A percentile compares a stretch with the other conserved stretches of the same genome.
These are phyloP conservation scores for Phortica okadai DNA, from an alignment of 2,888 invertebrate genomes.

Conservation along the genomic window DNA sequence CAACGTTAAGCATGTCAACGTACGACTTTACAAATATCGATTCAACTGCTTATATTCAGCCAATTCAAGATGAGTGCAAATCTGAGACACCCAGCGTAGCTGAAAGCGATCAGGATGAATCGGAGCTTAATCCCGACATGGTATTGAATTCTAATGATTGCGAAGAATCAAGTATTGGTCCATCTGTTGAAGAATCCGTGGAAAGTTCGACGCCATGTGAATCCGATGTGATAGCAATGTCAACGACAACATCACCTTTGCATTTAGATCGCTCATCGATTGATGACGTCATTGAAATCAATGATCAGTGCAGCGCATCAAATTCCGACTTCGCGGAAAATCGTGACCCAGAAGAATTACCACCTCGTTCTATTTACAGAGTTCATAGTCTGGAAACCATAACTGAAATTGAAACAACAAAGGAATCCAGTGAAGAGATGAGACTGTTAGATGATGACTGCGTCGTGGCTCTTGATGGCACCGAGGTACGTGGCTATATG, in stretches of 20 bases:
- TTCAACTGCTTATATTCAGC: constrained; percentile 27
- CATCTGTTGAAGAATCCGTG: neutral
- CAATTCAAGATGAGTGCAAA: neutral
- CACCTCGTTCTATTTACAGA: constrained; percentile 46
- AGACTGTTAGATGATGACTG: constrained; percentile 54
- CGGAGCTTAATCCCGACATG: neutral
- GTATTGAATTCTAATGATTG: neutral
- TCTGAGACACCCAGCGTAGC: neutral
- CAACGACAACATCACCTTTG: neutral
- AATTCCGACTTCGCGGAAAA: too few relatives aligned
- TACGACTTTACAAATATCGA: constrained; percentile 62
- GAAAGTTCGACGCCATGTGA: neutral
- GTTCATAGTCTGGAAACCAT: constrained; percentile 60
- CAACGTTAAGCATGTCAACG: constrained; percentile 71
- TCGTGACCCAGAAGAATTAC: neutral
- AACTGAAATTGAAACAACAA: constrained; percentile 59
- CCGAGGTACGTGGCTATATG: constrained; percentile 57
- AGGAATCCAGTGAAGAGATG: constrained; percentile 56
- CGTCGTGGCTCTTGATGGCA: constrained; percentile 59
- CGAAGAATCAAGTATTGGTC: neutral
- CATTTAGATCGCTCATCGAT: neutral
- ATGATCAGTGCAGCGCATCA: neutral
- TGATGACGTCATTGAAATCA: neutral
- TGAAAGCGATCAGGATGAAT: neutral
- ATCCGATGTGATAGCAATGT: neutral